Percentiles rank a stretch among this genome's conserved stretches.
Evolutionary conservation across 2,113 vertebrate genomes (phyloP).

Genomic region (Macquaria ambigua): DNA sequence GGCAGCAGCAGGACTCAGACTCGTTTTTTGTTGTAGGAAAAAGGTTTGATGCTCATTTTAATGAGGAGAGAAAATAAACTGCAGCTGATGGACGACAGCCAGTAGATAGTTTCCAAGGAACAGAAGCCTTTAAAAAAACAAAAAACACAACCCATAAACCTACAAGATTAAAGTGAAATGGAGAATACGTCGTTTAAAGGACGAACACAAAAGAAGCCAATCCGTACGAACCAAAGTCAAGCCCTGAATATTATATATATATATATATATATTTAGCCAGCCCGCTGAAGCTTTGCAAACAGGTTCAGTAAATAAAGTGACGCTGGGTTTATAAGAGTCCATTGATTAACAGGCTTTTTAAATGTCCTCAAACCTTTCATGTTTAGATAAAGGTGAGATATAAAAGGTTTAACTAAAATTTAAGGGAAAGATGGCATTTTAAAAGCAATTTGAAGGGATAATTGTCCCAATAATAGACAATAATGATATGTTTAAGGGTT

Average conservation of each 20-base stretch:
- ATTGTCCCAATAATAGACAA: not conserved
- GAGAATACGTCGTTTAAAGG: not conserved
- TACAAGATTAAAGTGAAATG: not conserved
- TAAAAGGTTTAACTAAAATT: not conserved
- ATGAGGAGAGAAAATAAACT: constrained; percentile 11
- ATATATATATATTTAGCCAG: not conserved
- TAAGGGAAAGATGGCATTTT: not conserved
- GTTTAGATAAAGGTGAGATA: not conserved
- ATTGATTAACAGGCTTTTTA: not conserved
- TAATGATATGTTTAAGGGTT: not conserved
- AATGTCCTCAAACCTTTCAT: not conserved
- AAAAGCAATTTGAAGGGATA: not conserved
- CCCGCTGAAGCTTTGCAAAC: not conserved
- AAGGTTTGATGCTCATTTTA: constrained; percentile 34
- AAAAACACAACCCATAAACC: not conserved
- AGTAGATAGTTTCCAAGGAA: not conserved
- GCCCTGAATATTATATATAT: not conserved
- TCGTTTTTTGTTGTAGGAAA: not conserved
- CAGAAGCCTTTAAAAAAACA: not conserved
- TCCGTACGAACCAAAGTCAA: no score
- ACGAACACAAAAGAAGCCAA: not conserved
- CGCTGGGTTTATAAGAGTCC: not conserved
- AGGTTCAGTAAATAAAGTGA: not conserved
- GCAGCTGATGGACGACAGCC: constrained; percentile 27
- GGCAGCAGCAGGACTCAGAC: not conserved